Conservation (phyloP, 2,888 invertebrate genomes). For the Stramonita haemastoma region DNA sequence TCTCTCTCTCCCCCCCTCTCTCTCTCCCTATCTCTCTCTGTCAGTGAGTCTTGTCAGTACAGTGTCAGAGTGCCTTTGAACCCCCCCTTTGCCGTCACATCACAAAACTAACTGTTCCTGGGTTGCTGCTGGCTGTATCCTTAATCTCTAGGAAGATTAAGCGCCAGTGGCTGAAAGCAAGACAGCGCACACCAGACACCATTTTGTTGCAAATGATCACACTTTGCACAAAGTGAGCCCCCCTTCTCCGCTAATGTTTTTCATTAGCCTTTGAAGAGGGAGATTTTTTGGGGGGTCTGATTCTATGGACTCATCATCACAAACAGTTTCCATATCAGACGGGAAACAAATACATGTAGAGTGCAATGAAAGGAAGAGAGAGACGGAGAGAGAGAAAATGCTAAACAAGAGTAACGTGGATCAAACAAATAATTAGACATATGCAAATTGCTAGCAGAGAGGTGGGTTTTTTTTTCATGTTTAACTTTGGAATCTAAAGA, state of each 20-base stretch:
- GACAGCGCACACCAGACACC: background rate
- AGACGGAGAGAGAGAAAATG: background rate
- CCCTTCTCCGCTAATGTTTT: no score
- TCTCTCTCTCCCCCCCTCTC: conserved; percentile 27
- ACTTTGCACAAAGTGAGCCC: no score
- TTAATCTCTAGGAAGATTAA: no score
- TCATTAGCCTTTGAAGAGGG: no score
- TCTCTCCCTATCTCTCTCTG: conserved; percentile 14
- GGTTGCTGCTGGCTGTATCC: no score
- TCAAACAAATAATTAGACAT: background rate
- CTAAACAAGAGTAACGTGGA: background rate
- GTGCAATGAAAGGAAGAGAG: background rate
- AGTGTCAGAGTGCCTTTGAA: background rate
- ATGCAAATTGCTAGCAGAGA: background rate
- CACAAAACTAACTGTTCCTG: no score
- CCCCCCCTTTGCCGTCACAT: no score
- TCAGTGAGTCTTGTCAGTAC: background rate
- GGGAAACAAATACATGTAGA: no score
- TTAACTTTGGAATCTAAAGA: background rate
- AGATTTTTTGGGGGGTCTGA: no score
- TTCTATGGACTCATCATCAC: no score
- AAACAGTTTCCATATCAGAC: no score
- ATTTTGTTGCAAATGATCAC: background rate
- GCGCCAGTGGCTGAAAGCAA: background rate
- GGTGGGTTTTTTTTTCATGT: background rate